These are phyloP conservation scores for Nematopogon swammerdamellus DNA, from an alignment of 2,888 invertebrate species.

Conservation along the genomic window DNA sequence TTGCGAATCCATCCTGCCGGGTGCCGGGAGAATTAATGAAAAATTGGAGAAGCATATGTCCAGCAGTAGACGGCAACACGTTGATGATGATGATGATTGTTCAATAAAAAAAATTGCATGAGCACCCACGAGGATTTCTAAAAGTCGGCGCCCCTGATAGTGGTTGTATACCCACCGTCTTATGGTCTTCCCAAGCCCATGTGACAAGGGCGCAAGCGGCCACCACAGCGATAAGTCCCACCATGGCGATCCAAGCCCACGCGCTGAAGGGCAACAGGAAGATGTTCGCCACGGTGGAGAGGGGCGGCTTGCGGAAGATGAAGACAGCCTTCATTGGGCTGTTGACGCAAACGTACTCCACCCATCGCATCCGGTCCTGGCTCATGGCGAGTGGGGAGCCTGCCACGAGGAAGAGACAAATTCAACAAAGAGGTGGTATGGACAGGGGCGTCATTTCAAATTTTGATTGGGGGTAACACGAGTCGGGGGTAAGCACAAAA, in stretches of 20 bases:
- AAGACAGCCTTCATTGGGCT: constrained; percentile 7
- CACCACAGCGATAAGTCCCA: neutral
- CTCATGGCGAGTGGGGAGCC: neutral
- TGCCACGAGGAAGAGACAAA: neutral
- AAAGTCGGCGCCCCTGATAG: too few species aligned
- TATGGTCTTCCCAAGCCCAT: neutral
- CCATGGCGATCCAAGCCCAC: constrained; percentile 8
- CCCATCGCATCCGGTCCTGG: constrained; percentile 13
- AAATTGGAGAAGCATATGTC: too few species aligned
- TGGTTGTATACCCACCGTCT: neutral
- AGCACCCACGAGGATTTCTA: too few species aligned
- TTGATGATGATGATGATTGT: too few species aligned
- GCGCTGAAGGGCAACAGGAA: constrained; percentile 11
- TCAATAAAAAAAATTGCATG: too few species aligned
- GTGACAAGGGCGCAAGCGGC: neutral
- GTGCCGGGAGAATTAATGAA: too few species aligned
- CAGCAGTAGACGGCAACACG: too few species aligned
- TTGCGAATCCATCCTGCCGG: too few species aligned
- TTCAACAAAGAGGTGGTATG: too few species aligned
- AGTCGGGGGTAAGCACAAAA: too few species aligned
- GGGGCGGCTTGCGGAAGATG: constrained; percentile 11
- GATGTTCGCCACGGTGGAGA: constrained; percentile 12
- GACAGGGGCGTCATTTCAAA: too few species aligned
- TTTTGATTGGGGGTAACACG: constrained; percentile 10
- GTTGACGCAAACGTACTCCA: constrained; percentile 8